These are phyloP conservation scores for Pristionchus exspectatus DNA, from an alignment of 2,888 invertebrate species.

Conservation along the genomic window DNA sequence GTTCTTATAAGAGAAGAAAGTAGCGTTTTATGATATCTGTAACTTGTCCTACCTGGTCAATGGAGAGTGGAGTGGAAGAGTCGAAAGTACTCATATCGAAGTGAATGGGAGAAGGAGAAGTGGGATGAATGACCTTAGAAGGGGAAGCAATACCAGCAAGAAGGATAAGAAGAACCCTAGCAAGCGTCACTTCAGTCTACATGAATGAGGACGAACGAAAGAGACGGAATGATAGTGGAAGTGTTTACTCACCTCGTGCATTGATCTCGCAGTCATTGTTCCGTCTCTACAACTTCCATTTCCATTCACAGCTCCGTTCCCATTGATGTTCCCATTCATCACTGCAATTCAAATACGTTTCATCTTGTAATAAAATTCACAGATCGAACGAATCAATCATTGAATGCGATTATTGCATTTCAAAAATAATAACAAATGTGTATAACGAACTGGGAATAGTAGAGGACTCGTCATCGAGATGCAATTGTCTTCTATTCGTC, in stretches of 20 bases:
- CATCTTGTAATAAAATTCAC: background rate
- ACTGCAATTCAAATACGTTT: constrained; percentile 57
- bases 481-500: constrained; percentile 25
- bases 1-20: too few species aligned
- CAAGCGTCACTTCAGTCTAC: constrained; percentile 23
- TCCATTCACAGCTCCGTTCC: constrained; percentile 59
- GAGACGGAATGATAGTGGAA: background rate
- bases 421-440: background rate
- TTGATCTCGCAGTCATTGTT: constrained; percentile 10
- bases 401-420: background rate
- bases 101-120: constrained; percentile 67
- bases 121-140: constrained; percentile 51
- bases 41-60: constrained; percentile 68
- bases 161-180: background rate
- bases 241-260: background rate
- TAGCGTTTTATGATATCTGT: too few species aligned
- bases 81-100: constrained; percentile 72
- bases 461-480: background rate
- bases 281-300: constrained; percentile 39
- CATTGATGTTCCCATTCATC: constrained; percentile 66
- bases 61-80: constrained; percentile 69
- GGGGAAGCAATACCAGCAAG: background rate
- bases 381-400: background rate
- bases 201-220: background rate
- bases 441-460: background rate